Evolutionary conservation across 2,113 vertebrate genomes (phyloP), one percentile per base, ranked within the genome.

Genomic region (Semicossyphus pulcher): DNA sequence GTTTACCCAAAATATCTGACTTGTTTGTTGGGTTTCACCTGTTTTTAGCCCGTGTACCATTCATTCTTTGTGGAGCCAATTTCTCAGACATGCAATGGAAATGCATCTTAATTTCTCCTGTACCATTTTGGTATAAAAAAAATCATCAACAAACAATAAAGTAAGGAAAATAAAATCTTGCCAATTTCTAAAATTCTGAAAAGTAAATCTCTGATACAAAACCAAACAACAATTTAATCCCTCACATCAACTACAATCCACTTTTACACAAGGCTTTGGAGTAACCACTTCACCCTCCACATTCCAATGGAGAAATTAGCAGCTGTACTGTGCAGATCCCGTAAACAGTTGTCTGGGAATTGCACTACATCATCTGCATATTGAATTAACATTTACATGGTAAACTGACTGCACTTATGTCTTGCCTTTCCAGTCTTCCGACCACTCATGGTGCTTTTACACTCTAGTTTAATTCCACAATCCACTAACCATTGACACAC

Each of bases 341-440:
- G 23, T 28, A 62, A 34, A 76, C 52, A 18, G 18, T 67, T 15
- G 42, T 37, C 2, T 47, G 29, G 34, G 15, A 7, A 7, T 21
- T 11, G 25, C 21, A 67, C 7, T 14, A 47, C n/a, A n/a, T n/a
- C n/a, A 44, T 65, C 20, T 60, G 15, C 25, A 64, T 44, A 80
- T 68, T 42, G 65, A 44, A 67, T 63, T 0, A 59, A 45, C n/a
- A 42, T 41, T 2, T n/a, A n/a, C n/a, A n/a, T n/a, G n/a, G n/a
- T n/a, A n/a, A n/a, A n/a, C n/a, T n/a, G n/a, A n/a, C n/a, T n/a
- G n/a, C n/a, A n/a, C n/a, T n/a, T n/a, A n/a, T n/a, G n/a, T n/a
- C n/a, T n/a, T n/a, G n/a, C n/a, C n/a, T n/a, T n/a, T n/a, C n/a
- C n/a, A n/a, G n/a, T n/a, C n/a, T n/a, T n/a, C n/a, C n/a, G n/a